Evolutionary conservation across 92 coral and sea anemone genomes (phyloP).

Genomic region (Meandrina meandrites): DNA sequence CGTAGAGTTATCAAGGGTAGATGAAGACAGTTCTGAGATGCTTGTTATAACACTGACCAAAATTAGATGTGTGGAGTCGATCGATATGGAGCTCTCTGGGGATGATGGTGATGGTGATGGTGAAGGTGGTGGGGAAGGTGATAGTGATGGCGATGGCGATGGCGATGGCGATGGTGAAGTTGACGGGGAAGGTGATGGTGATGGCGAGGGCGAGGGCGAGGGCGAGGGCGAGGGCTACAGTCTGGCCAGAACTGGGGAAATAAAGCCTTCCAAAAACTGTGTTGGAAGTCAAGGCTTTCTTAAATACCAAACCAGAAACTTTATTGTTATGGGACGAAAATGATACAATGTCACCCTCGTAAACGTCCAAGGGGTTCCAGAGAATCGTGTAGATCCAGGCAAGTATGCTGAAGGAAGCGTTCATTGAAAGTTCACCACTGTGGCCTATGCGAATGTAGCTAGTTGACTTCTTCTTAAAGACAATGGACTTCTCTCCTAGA

Average conservation of each 20-base stretch:
- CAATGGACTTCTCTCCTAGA: neutral
- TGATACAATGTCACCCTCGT: neutral
- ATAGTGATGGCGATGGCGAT: neutral
- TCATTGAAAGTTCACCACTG: neutral
- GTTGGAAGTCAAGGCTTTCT: neutral
- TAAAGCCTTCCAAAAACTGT: neutral
- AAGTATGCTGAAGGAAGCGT: slow-evolving; percentile 4
- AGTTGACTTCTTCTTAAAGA: neutral
- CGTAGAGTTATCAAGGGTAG: neutral
- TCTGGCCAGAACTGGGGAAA: neutral
- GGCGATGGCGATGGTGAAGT: neutral
- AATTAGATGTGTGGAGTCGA: neutral
- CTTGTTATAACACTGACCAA: neutral
- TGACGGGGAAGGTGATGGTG: too few relatives aligned
- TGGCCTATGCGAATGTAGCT: slow-evolving; percentile 4
- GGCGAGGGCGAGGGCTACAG: too few relatives aligned
- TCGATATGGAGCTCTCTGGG: neutral
- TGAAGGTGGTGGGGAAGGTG: too few relatives aligned
- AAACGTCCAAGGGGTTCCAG: neutral
- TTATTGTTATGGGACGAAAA: neutral
- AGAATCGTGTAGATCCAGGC: slow-evolving; percentile 18
- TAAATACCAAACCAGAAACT: neutral
- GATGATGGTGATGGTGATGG: neutral
- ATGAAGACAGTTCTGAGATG: neutral
- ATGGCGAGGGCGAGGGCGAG: too few relatives aligned